A percentile compares a stretch with the other conserved stretches of the same genome.
phyloP scores from a whole-genome alignment of 2,888 invertebrate species.

The Eupelmus urozonus region DNA sequence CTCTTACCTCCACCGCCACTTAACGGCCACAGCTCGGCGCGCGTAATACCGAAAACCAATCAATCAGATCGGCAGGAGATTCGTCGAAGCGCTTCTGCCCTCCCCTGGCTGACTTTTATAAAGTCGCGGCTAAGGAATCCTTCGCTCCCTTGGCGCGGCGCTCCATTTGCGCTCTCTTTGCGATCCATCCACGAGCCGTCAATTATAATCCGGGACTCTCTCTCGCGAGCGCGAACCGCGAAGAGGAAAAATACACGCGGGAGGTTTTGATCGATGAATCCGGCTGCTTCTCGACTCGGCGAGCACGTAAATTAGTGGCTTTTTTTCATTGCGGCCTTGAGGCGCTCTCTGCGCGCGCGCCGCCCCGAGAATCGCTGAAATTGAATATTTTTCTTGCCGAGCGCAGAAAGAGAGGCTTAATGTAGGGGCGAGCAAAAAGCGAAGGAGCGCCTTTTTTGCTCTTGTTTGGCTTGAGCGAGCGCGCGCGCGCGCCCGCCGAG shows the following conservation, averaged over 20 bases:
- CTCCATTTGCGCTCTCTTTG: slow-evolving; percentile 30
- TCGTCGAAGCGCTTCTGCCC: slow-evolving; percentile 17
- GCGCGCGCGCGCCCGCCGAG: too few relatives aligned
- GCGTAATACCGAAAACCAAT: slow-evolving; percentile 46
- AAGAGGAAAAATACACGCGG: slow-evolving; percentile 27
- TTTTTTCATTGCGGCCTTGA: slow-evolving; percentile 12
- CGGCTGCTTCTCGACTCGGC: slow-evolving; percentile 6
- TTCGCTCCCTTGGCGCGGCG: slow-evolving; percentile 7
- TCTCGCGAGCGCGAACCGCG: not conserved
- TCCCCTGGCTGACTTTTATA: slow-evolving; percentile 12
- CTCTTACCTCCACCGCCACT: slow-evolving; percentile 22
- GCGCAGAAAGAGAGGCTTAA: too few relatives aligned
- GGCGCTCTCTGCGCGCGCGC: too few relatives aligned
- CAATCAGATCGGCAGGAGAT: slow-evolving; percentile 39
- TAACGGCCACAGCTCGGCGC: slow-evolving; percentile 16
- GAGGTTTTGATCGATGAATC: slow-evolving; percentile 50
- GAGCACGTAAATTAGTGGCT: slow-evolving; percentile 50
- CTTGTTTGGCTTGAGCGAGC: slow-evolving; percentile 6
- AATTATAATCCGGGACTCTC: slow-evolving; percentile 55
- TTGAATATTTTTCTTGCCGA: slow-evolving; percentile 44
- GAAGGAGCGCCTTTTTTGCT: not conserved
- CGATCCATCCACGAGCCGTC: slow-evolving; percentile 46
- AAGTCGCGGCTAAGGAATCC: slow-evolving; percentile 27
- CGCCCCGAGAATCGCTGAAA: slow-evolving; percentile 41
- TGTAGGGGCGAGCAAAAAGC: not conserved